Evolutionary conservation across 2,797 vertebrate genomes (phyloP).

Genomic region (Borostomias antarcticus): DNA sequence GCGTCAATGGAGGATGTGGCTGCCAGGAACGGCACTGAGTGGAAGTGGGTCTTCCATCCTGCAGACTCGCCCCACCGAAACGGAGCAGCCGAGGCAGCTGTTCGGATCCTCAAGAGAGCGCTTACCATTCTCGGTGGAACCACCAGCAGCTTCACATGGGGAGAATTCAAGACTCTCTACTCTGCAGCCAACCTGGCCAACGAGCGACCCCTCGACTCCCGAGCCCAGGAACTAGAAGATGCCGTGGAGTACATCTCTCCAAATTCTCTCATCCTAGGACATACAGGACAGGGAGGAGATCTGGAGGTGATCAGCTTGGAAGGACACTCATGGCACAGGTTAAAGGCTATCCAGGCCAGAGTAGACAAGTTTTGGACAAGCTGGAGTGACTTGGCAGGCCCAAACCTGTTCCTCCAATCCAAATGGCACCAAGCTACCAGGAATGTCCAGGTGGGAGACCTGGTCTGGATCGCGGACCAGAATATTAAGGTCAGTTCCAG

Average conservation of each 20-base stretch:
- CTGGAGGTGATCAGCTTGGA: background rate
- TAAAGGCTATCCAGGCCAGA: constrained; percentile 20
- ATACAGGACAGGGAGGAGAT: constrained; percentile 2
- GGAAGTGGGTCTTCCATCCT: no score
- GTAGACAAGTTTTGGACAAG: constrained; percentile 32
- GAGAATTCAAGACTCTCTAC: constrained; percentile 23
- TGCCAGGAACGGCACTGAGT: no score
- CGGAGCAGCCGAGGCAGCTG: no score
- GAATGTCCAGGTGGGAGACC: constrained; percentile 18
- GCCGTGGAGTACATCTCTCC: no score
- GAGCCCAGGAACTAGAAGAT: constrained; percentile 10
- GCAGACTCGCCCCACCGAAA: no score
- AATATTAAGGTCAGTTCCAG: constrained; percentile 20
- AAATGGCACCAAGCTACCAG: constrained; percentile 27
- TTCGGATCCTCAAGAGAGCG: no score
- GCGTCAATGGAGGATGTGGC: constrained; percentile 5
- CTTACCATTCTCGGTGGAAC: constrained; percentile 8
- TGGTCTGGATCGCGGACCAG: constrained; percentile 24
- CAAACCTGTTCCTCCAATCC: constrained; percentile 24
- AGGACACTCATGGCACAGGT: constrained; percentile 1
- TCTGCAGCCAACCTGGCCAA: constrained; percentile 33
- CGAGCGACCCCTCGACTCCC: constrained; percentile 14
- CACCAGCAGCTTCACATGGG: constrained; percentile 12
- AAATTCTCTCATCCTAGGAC: constrained; percentile 18
- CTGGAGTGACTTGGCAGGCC: constrained; percentile 29